Conservation (phyloP, 2,888 invertebrate species). For the Thelaira solivaga region DNA sequence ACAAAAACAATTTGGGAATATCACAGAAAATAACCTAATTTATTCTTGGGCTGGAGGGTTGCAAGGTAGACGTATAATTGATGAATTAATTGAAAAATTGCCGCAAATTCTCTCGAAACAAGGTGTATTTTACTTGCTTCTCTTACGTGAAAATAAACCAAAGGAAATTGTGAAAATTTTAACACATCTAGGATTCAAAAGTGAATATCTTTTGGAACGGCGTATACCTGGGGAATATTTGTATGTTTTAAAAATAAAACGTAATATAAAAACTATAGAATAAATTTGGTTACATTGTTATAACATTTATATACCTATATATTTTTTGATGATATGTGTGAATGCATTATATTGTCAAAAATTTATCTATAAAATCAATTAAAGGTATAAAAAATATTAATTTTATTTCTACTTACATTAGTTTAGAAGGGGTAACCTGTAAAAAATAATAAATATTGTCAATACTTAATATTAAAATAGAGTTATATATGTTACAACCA, state of each 20-base stretch:
- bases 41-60: conserved; percentile 86
- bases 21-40: conserved; percentile 64
- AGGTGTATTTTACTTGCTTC: conserved; percentile 92
- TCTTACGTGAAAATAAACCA: conserved; percentile 93
- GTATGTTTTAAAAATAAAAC: conserved; percentile 85
- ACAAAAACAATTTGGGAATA: conserved; percentile 26
- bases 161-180: conserved; percentile 83
- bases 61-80: conserved; percentile 86
- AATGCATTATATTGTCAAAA: too few species aligned
- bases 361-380: too few species aligned
- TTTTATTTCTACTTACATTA: too few species aligned
- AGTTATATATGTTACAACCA: too few species aligned
- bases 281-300: too few species aligned
- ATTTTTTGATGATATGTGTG: too few species aligned
- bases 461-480: too few species aligned
- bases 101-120: conserved; percentile 83
- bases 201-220: conserved; percentile 83
- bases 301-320: too few species aligned
- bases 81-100: conserved; percentile 84
- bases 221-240: conserved; percentile 92
- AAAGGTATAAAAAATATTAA: too few species aligned
- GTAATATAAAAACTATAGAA: conserved; percentile 37
- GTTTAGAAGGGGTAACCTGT: too few species aligned
- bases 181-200: conserved; percentile 79
- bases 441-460: too few species aligned